phyloP scores from a whole-genome alignment of 2,797 vertebrate species.

The Salmo trutta region DNA sequence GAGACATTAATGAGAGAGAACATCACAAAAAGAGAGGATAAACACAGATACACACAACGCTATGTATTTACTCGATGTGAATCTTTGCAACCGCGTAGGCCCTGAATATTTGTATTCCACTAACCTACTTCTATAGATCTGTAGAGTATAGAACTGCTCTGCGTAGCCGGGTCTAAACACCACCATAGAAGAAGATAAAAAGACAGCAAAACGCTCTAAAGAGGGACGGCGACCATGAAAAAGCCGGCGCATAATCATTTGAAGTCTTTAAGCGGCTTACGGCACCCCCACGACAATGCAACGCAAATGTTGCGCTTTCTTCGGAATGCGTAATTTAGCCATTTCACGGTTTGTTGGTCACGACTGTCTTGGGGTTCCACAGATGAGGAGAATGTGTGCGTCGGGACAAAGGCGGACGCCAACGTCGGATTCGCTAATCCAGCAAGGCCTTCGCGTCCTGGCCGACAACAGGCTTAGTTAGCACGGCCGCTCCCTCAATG shows the following conservation, averaged over 20 bases:
- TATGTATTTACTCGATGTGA: too few relatives aligned
- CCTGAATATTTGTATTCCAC: background rate
- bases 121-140: background rate
- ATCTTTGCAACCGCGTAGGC: background rate
- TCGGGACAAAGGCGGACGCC: background rate
- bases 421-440: background rate
- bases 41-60: too few relatives aligned
- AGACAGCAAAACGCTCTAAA: background rate
- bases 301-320: background rate
- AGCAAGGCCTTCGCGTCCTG: background rate
- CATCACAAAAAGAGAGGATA: too few relatives aligned
- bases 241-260: background rate
- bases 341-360: background rate
- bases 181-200: background rate
- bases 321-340: background rate
- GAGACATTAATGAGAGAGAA: too few relatives aligned
- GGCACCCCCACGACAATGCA: background rate
- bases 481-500: background rate
- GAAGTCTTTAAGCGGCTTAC: conserved; percentile 1
- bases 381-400: background rate
- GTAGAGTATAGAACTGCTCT: background rate
- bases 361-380: background rate
- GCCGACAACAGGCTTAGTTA: conserved; percentile 7
- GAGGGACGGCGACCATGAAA: background rate
- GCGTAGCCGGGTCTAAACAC: background rate